Percentiles rank a stretch among this genome's conserved stretches.
phyloP scores from a whole-genome alignment of 64 coral and sea anemone genomes.

The Pachyseris speciosa region DNA sequence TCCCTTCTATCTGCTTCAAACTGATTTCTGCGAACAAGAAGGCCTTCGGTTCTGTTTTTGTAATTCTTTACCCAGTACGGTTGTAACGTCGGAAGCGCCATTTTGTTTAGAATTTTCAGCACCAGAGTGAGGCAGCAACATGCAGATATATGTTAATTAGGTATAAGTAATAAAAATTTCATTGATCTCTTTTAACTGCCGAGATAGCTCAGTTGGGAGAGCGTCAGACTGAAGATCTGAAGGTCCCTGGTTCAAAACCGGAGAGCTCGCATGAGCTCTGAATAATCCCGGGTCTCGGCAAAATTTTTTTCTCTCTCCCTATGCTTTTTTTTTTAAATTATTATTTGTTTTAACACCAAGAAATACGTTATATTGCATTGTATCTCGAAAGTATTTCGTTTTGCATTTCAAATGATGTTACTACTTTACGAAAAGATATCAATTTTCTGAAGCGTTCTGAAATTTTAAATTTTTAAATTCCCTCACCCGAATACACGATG shows the following conservation, averaged over 20 bases:
- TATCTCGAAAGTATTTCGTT: too few relatives aligned
- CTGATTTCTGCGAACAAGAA: conserved; percentile 93
- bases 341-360: background rate
- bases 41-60: conserved; percentile 87
- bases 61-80: conserved; percentile 99
- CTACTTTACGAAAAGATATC: too few relatives aligned
- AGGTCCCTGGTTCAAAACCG: conserved; percentile 99
- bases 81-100: conserved; percentile 99
- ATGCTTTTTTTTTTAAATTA: background rate
- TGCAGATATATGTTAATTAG: background rate
- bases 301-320: background rate
- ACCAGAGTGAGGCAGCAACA: conserved; percentile 27
- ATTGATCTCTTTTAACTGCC: background rate
- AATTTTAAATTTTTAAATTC: too few relatives aligned
- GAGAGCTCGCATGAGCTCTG: conserved; percentile 91
- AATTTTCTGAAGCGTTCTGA: too few relatives aligned
- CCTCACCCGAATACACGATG: too few relatives aligned
- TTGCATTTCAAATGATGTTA: too few relatives aligned
- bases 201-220: conserved; percentile 99
- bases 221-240: conserved; percentile 99
- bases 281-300: conserved; percentile 98
- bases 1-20: conserved; percentile 96
- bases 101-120: conserved; percentile 59
- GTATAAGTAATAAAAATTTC: too few relatives aligned
- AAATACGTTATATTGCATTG: too few relatives aligned